Percentiles rank a stretch among this genome's conserved stretches.
Evolutionary conservation across 2,113 vertebrate genomes (phyloP).

Genomic region (Alouatta palliata): DNA sequence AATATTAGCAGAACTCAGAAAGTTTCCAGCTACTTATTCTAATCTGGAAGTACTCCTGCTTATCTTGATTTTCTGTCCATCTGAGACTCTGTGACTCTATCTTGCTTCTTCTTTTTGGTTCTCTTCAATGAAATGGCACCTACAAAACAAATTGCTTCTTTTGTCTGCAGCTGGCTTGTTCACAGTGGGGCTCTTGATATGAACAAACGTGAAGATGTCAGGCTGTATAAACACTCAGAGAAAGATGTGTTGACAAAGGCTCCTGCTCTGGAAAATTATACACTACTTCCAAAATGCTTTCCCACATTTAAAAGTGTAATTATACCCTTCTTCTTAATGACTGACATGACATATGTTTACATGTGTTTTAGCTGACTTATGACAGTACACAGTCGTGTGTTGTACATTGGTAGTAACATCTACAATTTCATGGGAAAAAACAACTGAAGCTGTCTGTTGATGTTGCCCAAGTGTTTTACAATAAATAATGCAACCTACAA

Average conservation of each 20-base stretch:
- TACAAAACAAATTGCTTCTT: constrained; percentile 83
- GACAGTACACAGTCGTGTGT: constrained; percentile 74
- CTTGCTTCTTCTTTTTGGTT: constrained; percentile 40
- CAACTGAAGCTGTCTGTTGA: constrained; percentile 69
- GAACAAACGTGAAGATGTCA: constrained; percentile 84
- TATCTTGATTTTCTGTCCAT: neutral
- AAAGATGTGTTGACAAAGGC: constrained; percentile 82
- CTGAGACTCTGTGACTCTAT: neutral
- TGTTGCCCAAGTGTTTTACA: constrained; percentile 57
- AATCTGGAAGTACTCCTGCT: neutral
- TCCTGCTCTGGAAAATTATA: constrained; percentile 84
- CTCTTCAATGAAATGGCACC: constrained; percentile 74
- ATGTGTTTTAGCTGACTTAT: constrained; percentile 84
- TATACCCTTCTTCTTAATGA: constrained; percentile 84
- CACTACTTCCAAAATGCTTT: constrained; percentile 83
- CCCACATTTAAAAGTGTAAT: constrained; percentile 86
- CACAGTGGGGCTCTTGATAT: constrained; percentile 84
- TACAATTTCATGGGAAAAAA: constrained; percentile 69
- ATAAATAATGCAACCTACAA: constrained; percentile 35
- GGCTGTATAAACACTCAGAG: constrained; percentile 83
- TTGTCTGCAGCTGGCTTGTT: constrained; percentile 83
- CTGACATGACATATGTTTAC: constrained; percentile 84
- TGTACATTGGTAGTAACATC: constrained; percentile 73
- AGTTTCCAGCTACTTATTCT: neutral
- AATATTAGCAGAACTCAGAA: neutral